Evolutionary conservation across 2,888 invertebrate species (phyloP).

Genomic region (Pediacus dermestoides): DNA sequence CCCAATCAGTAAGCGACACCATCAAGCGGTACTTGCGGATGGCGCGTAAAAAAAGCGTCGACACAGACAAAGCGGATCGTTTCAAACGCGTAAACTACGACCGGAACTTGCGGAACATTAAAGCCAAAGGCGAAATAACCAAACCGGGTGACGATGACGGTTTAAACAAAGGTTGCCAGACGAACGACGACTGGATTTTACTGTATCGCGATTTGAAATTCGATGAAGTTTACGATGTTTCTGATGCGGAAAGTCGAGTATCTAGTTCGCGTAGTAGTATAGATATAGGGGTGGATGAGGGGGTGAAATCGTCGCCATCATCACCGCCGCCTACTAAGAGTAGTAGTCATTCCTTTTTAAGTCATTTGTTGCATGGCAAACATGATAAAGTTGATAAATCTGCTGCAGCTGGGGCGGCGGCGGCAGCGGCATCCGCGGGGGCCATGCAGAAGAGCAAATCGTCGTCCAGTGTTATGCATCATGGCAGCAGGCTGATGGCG

Average conservation of each 20-base stretch:
- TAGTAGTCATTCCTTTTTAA: constrained; percentile 60
- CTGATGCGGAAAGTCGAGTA: constrained; percentile 46
- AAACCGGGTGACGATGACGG: constrained; percentile 78
- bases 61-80: constrained; percentile 74
- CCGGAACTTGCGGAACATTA: constrained; percentile 77
- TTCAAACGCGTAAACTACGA: constrained; percentile 89
- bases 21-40: constrained; percentile 81
- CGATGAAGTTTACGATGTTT: constrained; percentile 45
- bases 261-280: constrained; percentile 56
- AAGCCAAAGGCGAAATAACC: constrained; percentile 70
- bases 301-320: constrained; percentile 43
- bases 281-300: constrained; percentile 51
- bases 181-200: constrained; percentile 72
- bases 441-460: constrained; percentile 90
- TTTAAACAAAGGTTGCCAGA: constrained; percentile 71
- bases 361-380: constrained; percentile 58
- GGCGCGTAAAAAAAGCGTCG: constrained; percentile 84
- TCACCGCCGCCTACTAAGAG: constrained; percentile 52
- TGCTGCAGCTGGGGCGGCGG: constrained; percentile 34
- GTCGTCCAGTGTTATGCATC: constrained; percentile 80
- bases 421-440: constrained; percentile 53
- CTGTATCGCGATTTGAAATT: constrained; percentile 54
- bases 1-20: constrained; percentile 82
- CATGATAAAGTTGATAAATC: constrained; percentile 33
- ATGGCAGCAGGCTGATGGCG: constrained; percentile 67